Evolutionary conservation across 2,888 invertebrate species (phyloP), one percentile per base, ranked within the genome.

Genomic region (Lamellibrachia columna): DNA sequence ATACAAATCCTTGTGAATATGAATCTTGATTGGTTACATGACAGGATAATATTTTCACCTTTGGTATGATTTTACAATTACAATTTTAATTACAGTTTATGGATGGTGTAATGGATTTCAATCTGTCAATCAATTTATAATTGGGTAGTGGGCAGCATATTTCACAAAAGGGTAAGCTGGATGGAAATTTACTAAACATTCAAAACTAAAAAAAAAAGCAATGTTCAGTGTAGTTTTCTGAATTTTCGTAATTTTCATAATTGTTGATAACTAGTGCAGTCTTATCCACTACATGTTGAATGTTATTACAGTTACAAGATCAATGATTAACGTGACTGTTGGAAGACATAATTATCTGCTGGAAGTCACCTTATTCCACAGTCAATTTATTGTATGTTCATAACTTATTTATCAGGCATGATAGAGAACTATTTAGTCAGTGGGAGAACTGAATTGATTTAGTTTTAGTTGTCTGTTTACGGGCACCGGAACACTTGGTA

Each of bases 391-490:
- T 15, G 15, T 75, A 75, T 75, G 75, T 11, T 75, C 22, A 75
- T 75, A 75, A 22, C 75, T 75, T 75, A 75, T 75, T 75, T 22
- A 75, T 3, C 22, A 2, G 75, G 75, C 75, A 22, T 22, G 75
- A 15, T 22, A n/a, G 22, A 75, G 6, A 75, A 75, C n/a, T 75
- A n/a, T 22, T 2, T 75, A 15, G 75, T 2, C 75, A 75, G 75
- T 75, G 75, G 75, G 75, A 75, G 75, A 75, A 75, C n/a, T 75
- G 75, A 75, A 40, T 75, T 75, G 75, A 75, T 75, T 75, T 75
- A 4, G 75, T 75, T 75, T 75, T 75, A 75, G 1, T 22, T 75
- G 75, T 75, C n/a, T 75, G 75, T 75, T 75, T 75, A 75, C 75
- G 6, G 8, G 58, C 22, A 75, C 75, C 22, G 22, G 75, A 75